Base-by-base conservation (phyloP, 2,797 vertebrate genomes). In the Dendrocincla tyrannina region DNA sequence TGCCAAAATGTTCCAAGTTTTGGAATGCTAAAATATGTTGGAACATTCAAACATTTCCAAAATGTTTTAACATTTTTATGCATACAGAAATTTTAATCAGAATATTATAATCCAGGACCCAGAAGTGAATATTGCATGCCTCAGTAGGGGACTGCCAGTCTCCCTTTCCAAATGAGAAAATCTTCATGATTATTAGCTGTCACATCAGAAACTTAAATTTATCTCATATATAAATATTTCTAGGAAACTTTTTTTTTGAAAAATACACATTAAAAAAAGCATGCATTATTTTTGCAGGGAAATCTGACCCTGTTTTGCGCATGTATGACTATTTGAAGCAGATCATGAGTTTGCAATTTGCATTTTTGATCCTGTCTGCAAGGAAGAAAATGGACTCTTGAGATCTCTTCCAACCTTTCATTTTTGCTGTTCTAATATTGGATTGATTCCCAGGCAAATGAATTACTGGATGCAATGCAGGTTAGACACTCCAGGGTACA, bases 391-490 rank as follows among this genome's bases (percentile, higher is more conserved):
- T 53, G 84, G 74, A 79, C 33, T 82, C 88, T 78, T 35, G 92
- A 96, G 93, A 93, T 80, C 70, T 81, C 70, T 87, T 85, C 88
- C 93, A 97, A 56, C 85, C 88, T 95, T 89, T 78, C 47, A 63
- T 60, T 92, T 96, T 69, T 79, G 41, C 41, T 73, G 13, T 91
- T 94, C 78, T 91, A 80, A 75, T 81, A 91, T 10, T 96, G 95
- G 91, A 91, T 66, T 91, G 89, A 86, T 91, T 93, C 91, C 85
- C 85, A 93, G 82, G 83, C 63, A 96, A 96, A 93, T 88, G 77
- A 95, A 87, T 95, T 91, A 85, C 73, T 84, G 80, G 63, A 92
- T 88, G 77, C 24, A 88, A 73, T 28, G 59, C 67, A 93, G 88
- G 88, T 96, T 92, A 95, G 91, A 88, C 76, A 81, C 76, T 93